Base-by-base conservation (phyloP, 2,113 vertebrate genomes). In the Panthera leo region DNA sequence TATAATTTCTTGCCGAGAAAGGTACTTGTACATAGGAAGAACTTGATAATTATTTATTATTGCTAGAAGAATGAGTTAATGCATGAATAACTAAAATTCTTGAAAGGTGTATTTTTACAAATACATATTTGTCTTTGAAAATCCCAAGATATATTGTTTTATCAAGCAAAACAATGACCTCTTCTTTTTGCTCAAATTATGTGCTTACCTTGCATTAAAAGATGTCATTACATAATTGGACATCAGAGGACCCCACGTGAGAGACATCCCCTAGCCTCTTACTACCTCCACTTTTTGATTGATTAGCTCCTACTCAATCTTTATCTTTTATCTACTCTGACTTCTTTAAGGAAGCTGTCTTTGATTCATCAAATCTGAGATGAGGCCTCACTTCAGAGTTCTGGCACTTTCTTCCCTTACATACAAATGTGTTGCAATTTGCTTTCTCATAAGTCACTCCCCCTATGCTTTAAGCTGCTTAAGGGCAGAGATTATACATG, bases 241-340 rank as follows among this genome's bases (percentile, higher is more conserved):
- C 5, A 51, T 1, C 9, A 21, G 36, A 1, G 15, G 13, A 19
- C 0, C 5, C 25, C 5, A 42, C 27, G 5, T 21, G 34, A 45
- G 25, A 27, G 16, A 45, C 5, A 21, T 9, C 2, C 1, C 7
- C 1, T 29, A 19, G 27, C 0, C 0, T 39, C 9, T 21, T 19
- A 10, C 55, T 82, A 55, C 3, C 5, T 27, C 39, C 19, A 42
- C 4, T 29, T 65, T 42, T 39, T 70, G 5, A 93, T 78, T 67
- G 21, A 1, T 92, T 63, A 48, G 7, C 5, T 78, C 5, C 15
- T 67, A 29, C 18, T 82, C 16, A 12, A 0, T 84, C 7, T 61
- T 95, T 65, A 70, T 58, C 29, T 71, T 11, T 8, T 10, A 53
- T 6, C 3, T 27, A 68, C 27, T 2, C 2, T 18, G 5, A 70